Evolutionary conservation across 2,113 vertebrate genomes (phyloP), one percentile per base, ranked within the genome.

Genomic region (Pangasianodon gigas): DNA sequence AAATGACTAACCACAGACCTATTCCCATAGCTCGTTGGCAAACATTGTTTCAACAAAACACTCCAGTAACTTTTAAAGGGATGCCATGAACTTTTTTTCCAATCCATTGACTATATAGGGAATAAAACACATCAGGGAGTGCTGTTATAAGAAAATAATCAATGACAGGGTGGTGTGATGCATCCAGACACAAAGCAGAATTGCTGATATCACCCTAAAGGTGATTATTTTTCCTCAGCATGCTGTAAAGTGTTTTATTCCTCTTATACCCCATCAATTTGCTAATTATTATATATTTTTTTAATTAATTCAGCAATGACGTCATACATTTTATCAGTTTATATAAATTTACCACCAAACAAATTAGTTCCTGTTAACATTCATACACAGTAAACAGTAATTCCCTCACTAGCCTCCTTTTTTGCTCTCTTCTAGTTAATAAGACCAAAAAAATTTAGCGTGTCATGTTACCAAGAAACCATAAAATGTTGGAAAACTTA

Each of bases 1-100:
- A 84, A 84, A 84, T 5, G n/a, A 44, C 56, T 62, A 60, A 62
- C 82, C 82, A 18, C 82, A 84, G 56, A 44, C 82, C 82, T 84
- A 44, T 84, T 62, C 82, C 32, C 37, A 84, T 84, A 2, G 56
- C 41, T 62, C 37, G 82, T 18, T 62, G 54, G 82, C 56, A 62
- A 84, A 84, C 18, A 60, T 16, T 44, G 32, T 29, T 62, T 11
- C 24, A 44, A 83, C 80, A 56, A 44, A 84, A 60, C 82, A 44
- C 54, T 84, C 32, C 9, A 58, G 37, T 83, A 83, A 58, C 81
- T 83, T 60, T 83, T 58, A 83, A 32, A 52, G 52, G 54, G 19
- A 60, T 84, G 32, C 82, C 54, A 29, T 60, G 24, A 44, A 84
- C 37, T 44, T 62, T 77, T 56, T 4, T 18, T 5, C 2, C 44